phyloP scores from a whole-genome alignment of 1,140 invertebrate species.

The Hormaphis cornu region DNA sequence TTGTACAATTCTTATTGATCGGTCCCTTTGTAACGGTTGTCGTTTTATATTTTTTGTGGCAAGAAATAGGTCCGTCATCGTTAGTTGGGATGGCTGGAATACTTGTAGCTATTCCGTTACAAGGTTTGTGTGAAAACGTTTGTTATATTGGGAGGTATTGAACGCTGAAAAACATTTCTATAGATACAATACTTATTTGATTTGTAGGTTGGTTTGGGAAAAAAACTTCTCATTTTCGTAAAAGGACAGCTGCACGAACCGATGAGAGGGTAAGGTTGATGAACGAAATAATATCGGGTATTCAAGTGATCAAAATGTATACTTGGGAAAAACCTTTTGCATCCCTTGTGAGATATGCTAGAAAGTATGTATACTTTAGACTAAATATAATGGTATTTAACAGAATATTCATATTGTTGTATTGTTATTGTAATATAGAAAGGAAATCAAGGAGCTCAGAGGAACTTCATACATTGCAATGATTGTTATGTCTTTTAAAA shows the following conservation, averaged over 20 bases:
- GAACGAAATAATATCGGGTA: slow-evolving; percentile 81
- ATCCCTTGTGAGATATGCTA: slow-evolving; percentile 50
- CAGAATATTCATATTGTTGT: not conserved
- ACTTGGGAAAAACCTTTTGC: slow-evolving; percentile 74
- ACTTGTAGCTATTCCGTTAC: slow-evolving; percentile 70
- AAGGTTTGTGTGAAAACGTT: slow-evolving; percentile 48
- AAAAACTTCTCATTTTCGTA: slow-evolving; percentile 54
- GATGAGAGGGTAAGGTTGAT: slow-evolving; percentile 76
- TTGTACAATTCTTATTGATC: slow-evolving; percentile 68
- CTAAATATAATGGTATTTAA: slow-evolving; percentile 73
- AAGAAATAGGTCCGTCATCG: slow-evolving; percentile 60
- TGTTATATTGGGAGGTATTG: too few relatives aligned
- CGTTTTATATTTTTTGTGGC: slow-evolving; percentile 66
- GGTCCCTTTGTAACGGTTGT: slow-evolving; percentile 70
- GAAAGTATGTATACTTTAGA: slow-evolving; percentile 55
- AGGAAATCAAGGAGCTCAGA: slow-evolving; percentile 54
- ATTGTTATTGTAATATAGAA: slow-evolving; percentile 38
- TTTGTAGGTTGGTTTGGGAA: slow-evolving; percentile 59
- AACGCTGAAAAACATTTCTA: slow-evolving; percentile 69
- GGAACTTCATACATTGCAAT: slow-evolving; percentile 61
- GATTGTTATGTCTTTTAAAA: slow-evolving; percentile 61
- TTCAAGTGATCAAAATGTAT: slow-evolving; percentile 89
- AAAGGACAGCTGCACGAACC: slow-evolving; percentile 58
- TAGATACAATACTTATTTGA: slow-evolving; percentile 86
- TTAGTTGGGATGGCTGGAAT: slow-evolving; percentile 68